Evolutionary conservation across 92 coral and sea anemone genomes (phyloP).

Genomic region (Pocillopora meandrina): DNA sequence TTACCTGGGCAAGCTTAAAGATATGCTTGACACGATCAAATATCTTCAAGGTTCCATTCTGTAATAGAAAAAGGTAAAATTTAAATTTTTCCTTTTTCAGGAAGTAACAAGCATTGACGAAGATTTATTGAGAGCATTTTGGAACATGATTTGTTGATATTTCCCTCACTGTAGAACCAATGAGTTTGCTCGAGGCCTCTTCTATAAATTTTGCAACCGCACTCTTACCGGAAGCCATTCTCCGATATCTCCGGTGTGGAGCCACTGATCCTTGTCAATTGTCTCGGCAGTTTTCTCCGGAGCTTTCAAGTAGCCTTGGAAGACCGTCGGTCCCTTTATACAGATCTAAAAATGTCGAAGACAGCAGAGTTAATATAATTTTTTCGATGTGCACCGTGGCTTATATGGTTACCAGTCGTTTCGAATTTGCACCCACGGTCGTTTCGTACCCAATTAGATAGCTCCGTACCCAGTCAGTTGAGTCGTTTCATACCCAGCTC

Average conservation of each 20-base stretch:
- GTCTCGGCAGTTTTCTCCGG: constrained; percentile 93
- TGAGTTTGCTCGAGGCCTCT: neutral
- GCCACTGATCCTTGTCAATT: constrained; percentile 91
- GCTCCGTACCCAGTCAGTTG: too few relatives aligned
- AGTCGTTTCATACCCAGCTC: too few relatives aligned
- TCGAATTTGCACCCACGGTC: too few relatives aligned
- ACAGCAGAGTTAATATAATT: neutral
- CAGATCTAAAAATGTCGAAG: constrained; percentile 61
- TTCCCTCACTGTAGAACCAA: neutral
- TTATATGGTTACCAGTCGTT: too few relatives aligned
- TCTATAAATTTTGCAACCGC: neutral
- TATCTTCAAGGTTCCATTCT: constrained; percentile 84
- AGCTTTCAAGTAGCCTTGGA: constrained; percentile 74
- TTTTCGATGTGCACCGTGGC: too few relatives aligned
- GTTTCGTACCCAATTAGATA: too few relatives aligned
- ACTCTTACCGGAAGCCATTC: constrained; percentile 80
- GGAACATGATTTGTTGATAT: too few relatives aligned
- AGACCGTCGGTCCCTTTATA: constrained; percentile 79
- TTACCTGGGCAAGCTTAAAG: constrained; percentile 91
- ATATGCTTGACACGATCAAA: constrained; percentile 88
- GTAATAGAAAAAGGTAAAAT: constrained; percentile 3
- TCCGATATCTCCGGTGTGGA: constrained; percentile 95
- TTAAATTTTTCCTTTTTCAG: neutral
- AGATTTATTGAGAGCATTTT: too few relatives aligned
- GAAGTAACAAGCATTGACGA: too few relatives aligned